A percentile compares a stretch with the other conserved stretches of the same genome.
These are phyloP conservation scores for Bothrops alternatus DNA, from an alignment of 2,797 vertebrate genomes.

Conservation along the genomic window DNA sequence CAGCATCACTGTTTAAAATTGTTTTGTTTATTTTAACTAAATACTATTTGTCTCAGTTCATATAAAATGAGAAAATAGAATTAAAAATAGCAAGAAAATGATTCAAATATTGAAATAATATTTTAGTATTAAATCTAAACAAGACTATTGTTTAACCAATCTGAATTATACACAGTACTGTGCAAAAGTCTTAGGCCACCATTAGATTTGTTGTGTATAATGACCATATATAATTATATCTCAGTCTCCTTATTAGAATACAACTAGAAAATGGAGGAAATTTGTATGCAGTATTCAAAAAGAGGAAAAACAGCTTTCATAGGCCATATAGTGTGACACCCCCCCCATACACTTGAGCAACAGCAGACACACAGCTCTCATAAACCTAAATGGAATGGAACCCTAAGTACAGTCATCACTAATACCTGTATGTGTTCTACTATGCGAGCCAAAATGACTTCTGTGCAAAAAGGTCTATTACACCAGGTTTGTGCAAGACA, in stretches of 20 bases:
- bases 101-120: neutral
- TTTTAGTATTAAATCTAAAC: neutral
- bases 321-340: neutral
- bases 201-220: neutral
- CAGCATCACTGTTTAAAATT: neutral
- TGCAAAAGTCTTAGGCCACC: neutral
- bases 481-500: neutral
- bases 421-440: neutral
- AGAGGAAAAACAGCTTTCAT: neutral
- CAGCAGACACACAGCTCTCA: neutral
- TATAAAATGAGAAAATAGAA: neutral
- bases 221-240: neutral
- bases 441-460: neutral
- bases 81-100: neutral
- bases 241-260: no score
- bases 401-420: neutral
- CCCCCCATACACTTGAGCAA: neutral
- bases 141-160: neutral
- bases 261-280: neutral
- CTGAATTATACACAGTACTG: neutral
- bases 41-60: neutral
- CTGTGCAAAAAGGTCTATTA: neutral
- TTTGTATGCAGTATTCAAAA: neutral
- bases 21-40: neutral
- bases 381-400: neutral